Evolutionary conservation across 2,888 invertebrate genomes (phyloP).

Genomic region (Parnassius mnemosyne): DNA sequence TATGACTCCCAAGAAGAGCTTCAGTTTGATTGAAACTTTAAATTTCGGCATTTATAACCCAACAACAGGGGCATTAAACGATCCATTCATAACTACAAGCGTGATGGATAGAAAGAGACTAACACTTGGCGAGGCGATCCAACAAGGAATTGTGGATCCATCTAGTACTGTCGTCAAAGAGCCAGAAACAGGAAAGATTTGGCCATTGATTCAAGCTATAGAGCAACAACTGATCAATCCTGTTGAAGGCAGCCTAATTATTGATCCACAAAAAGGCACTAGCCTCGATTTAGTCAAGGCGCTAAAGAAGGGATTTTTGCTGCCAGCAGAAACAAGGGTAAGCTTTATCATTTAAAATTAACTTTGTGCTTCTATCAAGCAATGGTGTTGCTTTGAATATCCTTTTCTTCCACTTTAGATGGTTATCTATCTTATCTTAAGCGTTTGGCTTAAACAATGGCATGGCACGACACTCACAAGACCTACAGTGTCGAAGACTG

Average conservation of each 20-base stretch:
- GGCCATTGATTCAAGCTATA: conserved; percentile 88
- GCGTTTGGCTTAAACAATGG: conserved; percentile 76
- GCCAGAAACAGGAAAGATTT: conserved; percentile 86
- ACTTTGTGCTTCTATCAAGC: conserved; percentile 68
- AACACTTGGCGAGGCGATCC: conserved; percentile 88
- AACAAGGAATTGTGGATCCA: conserved; percentile 89
- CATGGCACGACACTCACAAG: conserved; percentile 74
- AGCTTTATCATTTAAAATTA: conserved; percentile 74
- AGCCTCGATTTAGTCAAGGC: conserved; percentile 91
- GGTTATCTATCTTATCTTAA: conserved; percentile 65
- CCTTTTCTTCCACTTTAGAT: conserved; percentile 64
- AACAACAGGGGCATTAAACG: conserved; percentile 88
- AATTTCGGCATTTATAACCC: conserved; percentile 91
- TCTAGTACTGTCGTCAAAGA: conserved; percentile 93
- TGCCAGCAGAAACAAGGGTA: conserved; percentile 96
- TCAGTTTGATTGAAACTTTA: conserved; percentile 89
- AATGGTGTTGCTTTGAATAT: conserved; percentile 76
- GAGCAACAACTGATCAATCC: conserved; percentile 87
- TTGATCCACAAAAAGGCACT: conserved; percentile 77
- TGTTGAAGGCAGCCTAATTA: conserved; percentile 85
- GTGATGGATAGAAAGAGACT: conserved; percentile 87
- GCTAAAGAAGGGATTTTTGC: conserved; percentile 91
- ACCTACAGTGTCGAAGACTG: conserved; percentile 56
- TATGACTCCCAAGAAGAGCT: conserved; percentile 88
- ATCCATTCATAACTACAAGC: conserved; percentile 88